Base-by-base conservation (phyloP, 2,113 vertebrate genomes). In the Trogon melanurus region DNA sequence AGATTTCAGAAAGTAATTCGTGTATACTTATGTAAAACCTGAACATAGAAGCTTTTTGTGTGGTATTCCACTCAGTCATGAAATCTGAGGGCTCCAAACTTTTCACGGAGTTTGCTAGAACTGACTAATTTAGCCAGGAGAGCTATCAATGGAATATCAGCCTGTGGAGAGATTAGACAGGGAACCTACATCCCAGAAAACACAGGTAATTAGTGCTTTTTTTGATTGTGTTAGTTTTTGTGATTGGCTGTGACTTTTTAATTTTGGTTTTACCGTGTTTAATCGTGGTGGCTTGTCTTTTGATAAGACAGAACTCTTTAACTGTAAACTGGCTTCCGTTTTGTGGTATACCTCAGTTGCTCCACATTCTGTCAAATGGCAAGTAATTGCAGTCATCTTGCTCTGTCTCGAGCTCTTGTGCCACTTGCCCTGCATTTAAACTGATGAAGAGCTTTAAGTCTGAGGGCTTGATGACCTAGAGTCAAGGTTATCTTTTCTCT, bases 11-110 rank as follows among this genome's bases (percentile, higher is more conserved):
- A 79, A 38, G 56, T 23, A 50, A 57, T 57, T 54, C 9, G 9
- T 50, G 10, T 57, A 13, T 57, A 34, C 44, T 70, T 30, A 13
- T 45, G 54, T 30, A 73, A 48, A 76, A 71, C 41, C 45, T 76
- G 70, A 65, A 76, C 0, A 0, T 16, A 69, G 61, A 12, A 47
- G 10, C 36, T 65, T 65, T 25, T 67, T 2, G 1, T 27, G 22
- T 45, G 9, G 10, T 64, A 9, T 38, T 57, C 54, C 38, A 64
- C 75, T 50, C 26, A 64, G 25, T 11, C 5, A 2, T 60, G 74
- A 69, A 60, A 44, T 38, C 38, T 34, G 11, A 54, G 36, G 9
- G 22, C 56, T 65, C 22, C 5, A 22, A 12, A 54, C 48, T 41
- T 54, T 9, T 70, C 12, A 20, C 30, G 26, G 14, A 21, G 26